Percentiles rank a stretch among this genome's conserved stretches.
Evolutionary conservation across 2,797 vertebrate species (phyloP).

Genomic region (Anolis apletophallus): DNA sequence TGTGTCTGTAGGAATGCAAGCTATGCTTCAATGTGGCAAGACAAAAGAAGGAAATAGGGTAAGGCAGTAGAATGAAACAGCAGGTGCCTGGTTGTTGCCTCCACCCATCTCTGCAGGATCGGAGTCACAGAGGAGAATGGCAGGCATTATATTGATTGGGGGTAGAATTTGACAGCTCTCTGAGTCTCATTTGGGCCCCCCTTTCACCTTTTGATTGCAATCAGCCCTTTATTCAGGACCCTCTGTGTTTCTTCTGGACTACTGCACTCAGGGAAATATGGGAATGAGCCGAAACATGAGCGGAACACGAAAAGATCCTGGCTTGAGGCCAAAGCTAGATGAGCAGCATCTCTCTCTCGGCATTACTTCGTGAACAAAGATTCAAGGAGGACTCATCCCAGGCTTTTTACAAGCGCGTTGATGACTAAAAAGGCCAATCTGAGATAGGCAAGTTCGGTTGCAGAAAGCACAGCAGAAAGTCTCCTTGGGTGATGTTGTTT

Average conservation of each 20-base stretch:
- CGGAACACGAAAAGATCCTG: neutral
- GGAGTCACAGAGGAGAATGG: no score
- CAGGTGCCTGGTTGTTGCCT: neutral
- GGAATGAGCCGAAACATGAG: neutral
- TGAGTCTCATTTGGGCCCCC: constrained; percentile 40
- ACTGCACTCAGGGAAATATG: neutral
- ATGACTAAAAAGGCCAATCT: no score
- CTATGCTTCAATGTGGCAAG: neutral
- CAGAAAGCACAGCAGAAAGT: no score
- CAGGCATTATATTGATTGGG: constrained; percentile 52
- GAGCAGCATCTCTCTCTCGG: no score
- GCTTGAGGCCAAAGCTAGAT: no score
- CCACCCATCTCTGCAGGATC: neutral
- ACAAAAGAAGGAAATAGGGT: neutral
- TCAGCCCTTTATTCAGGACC: constrained; percentile 71
- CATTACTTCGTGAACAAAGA: no score
- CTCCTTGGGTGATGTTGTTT: no score
- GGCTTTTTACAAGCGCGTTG: no score
- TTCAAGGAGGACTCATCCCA: no score
- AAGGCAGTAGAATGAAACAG: neutral
- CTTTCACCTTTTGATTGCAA: constrained; percentile 74
- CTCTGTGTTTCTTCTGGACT: constrained; percentile 63
- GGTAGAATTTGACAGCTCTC: constrained; percentile 42
- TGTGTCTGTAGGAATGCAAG: neutral
- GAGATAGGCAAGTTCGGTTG: no score